Conservation (phyloP, 2,113 vertebrate species). For the Leiothrix lutea region DNA sequence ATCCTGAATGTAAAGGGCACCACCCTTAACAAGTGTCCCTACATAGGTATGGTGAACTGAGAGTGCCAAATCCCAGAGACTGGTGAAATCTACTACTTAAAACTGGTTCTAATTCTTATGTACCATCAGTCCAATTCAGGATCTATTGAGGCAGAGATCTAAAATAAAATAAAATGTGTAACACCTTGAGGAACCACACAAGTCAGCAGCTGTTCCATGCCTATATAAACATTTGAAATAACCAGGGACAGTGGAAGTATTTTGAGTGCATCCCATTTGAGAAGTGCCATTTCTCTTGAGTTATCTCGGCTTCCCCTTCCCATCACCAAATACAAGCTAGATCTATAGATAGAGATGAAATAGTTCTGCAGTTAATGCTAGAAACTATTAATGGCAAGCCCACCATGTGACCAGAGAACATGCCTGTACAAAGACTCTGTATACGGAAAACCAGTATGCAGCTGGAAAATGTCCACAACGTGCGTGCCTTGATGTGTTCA, state of each 20-base stretch:
- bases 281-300: conserved; percentile 54
- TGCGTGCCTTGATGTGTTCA: not conserved
- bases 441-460: conserved; percentile 24
- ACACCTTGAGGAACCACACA: not conserved
- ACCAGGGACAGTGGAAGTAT: conserved; percentile 7
- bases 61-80: not conserved
- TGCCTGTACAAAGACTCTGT: conserved; percentile 51
- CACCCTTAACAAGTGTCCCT: not conserved
- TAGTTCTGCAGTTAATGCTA: conserved; percentile 55
- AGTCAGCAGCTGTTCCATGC: conserved; percentile 5
- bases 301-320: conserved; percentile 57
- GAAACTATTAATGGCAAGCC: conserved; percentile 70
- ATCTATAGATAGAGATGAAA: conserved; percentile 69
- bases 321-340: conserved; percentile 61
- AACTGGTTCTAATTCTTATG: not conserved
- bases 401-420: conserved; percentile 57
- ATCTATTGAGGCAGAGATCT: not conserved
- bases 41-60: fast-evolving
- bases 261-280: conserved; percentile 46
- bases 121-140: not conserved
- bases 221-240: conserved; percentile 2
- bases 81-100: not conserved
- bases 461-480: conserved; percentile 35
- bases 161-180: conserved; percentile 7
- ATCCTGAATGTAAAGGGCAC: not conserved